Evolutionary conservation across 2,113 vertebrate species (phyloP).

Genomic region (Bothrops jararaca): DNA sequence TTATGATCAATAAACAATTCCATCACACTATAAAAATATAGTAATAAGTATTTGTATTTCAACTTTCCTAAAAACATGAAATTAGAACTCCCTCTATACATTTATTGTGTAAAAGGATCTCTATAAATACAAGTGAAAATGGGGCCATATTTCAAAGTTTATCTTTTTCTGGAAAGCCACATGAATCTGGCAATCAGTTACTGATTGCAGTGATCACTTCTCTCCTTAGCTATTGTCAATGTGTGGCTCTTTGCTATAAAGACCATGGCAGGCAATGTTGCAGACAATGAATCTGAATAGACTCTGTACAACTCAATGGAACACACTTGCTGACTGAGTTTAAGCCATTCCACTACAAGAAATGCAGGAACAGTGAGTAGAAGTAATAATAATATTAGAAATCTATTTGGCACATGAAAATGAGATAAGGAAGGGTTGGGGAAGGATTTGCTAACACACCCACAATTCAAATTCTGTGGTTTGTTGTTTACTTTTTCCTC

Average conservation of each 20-base stretch:
- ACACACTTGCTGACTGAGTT: background rate
- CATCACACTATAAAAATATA: background rate
- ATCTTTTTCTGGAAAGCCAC: background rate
- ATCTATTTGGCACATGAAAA: background rate
- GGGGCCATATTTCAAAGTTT: background rate
- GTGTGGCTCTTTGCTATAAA: background rate
- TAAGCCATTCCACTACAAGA: background rate
- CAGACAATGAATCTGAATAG: background rate
- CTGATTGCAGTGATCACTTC: background rate
- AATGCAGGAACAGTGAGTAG: background rate
- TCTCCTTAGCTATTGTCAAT: background rate
- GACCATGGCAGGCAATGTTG: background rate
- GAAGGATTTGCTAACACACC: background rate
- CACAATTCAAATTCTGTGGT: background rate
- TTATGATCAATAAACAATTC: background rate
- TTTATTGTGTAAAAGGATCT: background rate
- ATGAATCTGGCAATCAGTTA: background rate
- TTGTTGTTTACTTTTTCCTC: background rate
- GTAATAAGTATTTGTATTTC: background rate
- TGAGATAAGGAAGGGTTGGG: background rate
- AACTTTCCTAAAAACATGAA: background rate
- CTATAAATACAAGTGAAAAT: background rate
- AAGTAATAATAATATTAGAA: background rate
- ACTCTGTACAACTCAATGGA: background rate
- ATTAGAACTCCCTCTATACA: background rate